Base-by-base conservation (phyloP, 2,888 invertebrate species). In the Campoplex capitator region DNA sequence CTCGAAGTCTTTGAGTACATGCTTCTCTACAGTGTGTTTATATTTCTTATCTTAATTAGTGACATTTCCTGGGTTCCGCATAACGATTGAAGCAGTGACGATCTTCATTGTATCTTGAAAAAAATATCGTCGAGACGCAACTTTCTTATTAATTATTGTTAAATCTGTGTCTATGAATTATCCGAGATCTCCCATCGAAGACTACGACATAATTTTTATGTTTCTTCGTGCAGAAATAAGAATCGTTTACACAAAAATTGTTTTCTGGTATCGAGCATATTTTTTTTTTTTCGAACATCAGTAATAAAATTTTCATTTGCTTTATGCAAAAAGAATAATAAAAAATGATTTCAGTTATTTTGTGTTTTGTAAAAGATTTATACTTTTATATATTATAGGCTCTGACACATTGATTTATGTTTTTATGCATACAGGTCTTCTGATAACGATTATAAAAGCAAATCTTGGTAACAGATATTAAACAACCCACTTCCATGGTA, bases 1-100 rank as follows among this genome's bases (percentile, higher is more conserved):
- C 9, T 62, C 8, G 13, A 45, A 42, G 32, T n/a, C 58, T 6
- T 32, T 45, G 32, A 32, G 32, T 32, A 54, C 35, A 35, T 68
- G 45, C 79, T 73, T 77, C 42, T 70, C 62, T 56, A n/a, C n/a
- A 48, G 13, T 42, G 51, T 45, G 42, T 62, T 62, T n/a, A 28
- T 23, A 28, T 23, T 45, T 62, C 84, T 84, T 84, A 84, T 87
- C 86, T 77, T 68, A 42, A 62, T 45, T 18, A 58, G 76, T 51
- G 71, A 76, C 51, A 18, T 51, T 77, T 78, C 48, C 42, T 32
- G 28, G 45, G 35, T 67, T 67, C 18, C 32, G 38, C 74, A 32
- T 56, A 68, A 86, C 2, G 58, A 67, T 86, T 86, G 38, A 84
- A 74, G n/a, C n/a, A 38, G 45, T 70, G 32, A 71, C 28, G 48